A percentile compares a stretch with the other conserved stretches of the same genome.
Evolutionary conservation across 37 sponge, comb jelly and placozoan genomes (phyloP).

Genomic region (Tethya wilhelma): DNA sequence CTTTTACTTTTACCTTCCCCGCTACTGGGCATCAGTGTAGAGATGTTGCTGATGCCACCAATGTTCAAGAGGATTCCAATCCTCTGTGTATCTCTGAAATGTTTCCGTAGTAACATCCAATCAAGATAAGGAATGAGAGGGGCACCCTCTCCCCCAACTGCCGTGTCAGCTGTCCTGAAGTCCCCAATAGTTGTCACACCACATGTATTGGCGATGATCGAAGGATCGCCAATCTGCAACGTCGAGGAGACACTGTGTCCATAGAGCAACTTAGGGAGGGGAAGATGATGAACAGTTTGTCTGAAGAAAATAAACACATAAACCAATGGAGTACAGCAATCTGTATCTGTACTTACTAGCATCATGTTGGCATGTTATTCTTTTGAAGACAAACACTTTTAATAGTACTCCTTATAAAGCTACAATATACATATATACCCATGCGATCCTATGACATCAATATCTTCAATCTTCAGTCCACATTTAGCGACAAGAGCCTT

Average conservation of each 20-base stretch:
- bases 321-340: too few species aligned
- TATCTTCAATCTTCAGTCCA: background rate
- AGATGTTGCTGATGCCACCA: constrained; percentile 80
- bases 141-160: constrained; percentile 80
- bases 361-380: too few species aligned
- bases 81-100: constrained; percentile 29
- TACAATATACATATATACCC: too few species aligned
- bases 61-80: constrained; percentile 66
- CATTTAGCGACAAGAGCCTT: constrained; percentile 4
- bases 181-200: constrained; percentile 79
- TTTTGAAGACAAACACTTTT: too few species aligned
- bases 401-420: too few species aligned
- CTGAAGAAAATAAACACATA: constrained; percentile 16
- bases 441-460: constrained; percentile 70
- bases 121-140: constrained; percentile 77
- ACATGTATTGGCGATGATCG: constrained; percentile 61
- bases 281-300: constrained; percentile 70
- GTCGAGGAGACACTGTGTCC: constrained; percentile 53
- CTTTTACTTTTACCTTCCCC: background rate
- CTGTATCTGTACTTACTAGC: too few species aligned
- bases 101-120: constrained; percentile 32
- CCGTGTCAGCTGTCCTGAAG: constrained; percentile 76
- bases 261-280: constrained; percentile 20
- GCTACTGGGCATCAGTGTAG: constrained; percentile 16
- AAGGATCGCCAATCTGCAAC: constrained; percentile 74